Evolutionary conservation across 2,113 vertebrate species (phyloP).

Genomic region (Psammodynastes pulverulentus): DNA sequence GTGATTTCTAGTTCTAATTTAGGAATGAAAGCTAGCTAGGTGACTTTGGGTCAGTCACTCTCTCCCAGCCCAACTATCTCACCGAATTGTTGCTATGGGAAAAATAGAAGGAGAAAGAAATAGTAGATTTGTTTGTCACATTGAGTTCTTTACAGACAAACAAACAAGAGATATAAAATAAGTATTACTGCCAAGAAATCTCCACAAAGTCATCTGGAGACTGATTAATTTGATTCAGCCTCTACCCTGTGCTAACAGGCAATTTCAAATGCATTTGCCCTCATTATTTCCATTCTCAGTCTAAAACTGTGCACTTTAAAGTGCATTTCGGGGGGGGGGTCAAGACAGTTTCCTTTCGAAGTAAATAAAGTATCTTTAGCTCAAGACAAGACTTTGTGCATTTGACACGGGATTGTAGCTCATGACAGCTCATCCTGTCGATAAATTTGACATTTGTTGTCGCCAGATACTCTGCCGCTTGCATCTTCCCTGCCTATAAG

Average conservation of each 20-base stretch:
- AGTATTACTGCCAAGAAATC: not conserved
- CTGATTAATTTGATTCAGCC: not conserved
- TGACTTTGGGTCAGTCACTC: not conserved
- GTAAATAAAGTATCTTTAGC: not conserved
- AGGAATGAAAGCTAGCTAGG: not conserved
- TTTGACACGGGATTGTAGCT: not conserved
- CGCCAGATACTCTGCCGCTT: not conserved
- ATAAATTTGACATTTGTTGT: not conserved
- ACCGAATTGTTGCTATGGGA: not conserved
- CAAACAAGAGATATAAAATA: not conserved
- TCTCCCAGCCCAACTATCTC: not conserved
- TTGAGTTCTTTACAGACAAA: not conserved
- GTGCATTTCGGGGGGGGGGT: not conserved
- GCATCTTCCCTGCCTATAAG: not conserved
- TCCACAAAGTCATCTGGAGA: not conserved
- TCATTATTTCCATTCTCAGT: not conserved
- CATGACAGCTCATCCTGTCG: not conserved
- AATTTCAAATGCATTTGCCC: not conserved
- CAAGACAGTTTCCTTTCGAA: not conserved
- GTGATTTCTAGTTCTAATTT: not conserved
- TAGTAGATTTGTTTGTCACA: not conserved
- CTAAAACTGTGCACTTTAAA: not conserved
- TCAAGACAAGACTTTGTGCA: not conserved
- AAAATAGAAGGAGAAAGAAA: not conserved
- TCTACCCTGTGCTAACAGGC: not conserved